These are phyloP conservation scores for Poeciliopsis prolifica DNA, from an alignment of 2,113 vertebrate genomes.

Conservation along the genomic window DNA sequence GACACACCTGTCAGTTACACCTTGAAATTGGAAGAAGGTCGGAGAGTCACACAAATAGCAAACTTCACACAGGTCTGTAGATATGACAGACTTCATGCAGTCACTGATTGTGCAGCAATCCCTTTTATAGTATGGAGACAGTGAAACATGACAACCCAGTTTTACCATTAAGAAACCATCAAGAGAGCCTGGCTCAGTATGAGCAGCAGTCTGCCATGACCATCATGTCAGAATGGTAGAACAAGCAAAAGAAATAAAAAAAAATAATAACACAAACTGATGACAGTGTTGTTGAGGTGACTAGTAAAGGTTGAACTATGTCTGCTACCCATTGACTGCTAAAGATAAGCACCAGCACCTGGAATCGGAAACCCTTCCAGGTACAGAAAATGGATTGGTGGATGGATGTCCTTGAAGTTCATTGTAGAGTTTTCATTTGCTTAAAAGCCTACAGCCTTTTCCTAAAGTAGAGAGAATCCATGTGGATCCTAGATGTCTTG, in stretches of 20 bases:
- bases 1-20: too few species aligned
- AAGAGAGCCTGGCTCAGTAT: not conserved
- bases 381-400: not conserved
- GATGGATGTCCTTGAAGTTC: not conserved
- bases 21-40: too few species aligned
- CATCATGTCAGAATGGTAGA: too few species aligned
- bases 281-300: too few species aligned
- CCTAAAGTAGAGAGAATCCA: not conserved
- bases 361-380: not conserved
- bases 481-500: not conserved
- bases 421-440: not conserved
- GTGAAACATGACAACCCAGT: too few species aligned
- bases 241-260: too few species aligned
- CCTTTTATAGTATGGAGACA: too few species aligned
- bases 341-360: not conserved
- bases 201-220: not conserved
- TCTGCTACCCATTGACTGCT: too few species aligned
- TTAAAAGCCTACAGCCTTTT: not conserved
- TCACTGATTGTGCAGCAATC: not conserved
- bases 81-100: not conserved
- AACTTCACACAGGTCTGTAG: not conserved
- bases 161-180: not conserved
- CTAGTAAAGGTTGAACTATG: too few species aligned
- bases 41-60: not conserved
- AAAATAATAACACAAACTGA: too few species aligned